phyloP scores from a whole-genome alignment of 2,888 invertebrate species.

The Brachyopa scutellaris region DNA sequence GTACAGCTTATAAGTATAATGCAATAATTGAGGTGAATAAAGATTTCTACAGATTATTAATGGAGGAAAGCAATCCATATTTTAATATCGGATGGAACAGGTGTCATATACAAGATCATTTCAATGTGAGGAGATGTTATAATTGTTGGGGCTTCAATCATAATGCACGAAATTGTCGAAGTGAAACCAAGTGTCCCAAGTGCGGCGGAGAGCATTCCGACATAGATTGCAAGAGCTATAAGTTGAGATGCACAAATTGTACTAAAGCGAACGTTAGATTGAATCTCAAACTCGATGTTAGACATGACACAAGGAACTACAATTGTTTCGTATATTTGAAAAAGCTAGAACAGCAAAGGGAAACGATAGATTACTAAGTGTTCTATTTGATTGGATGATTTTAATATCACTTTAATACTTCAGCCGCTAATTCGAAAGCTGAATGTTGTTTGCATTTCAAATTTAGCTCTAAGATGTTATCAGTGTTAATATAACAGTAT shows the following conservation, averaged over 20 bases:
- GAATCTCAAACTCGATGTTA: neutral
- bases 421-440: too few relatives aligned
- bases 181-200: neutral
- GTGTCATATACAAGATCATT: neutral
- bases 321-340: neutral
- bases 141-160: conserved; percentile 33
- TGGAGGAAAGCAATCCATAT: neutral
- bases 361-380: conserved; percentile 7
- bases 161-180: neutral
- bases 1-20: neutral
- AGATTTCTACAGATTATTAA: neutral
- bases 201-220: neutral
- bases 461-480: too few relatives aligned
- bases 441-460: too few relatives aligned
- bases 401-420: too few relatives aligned
- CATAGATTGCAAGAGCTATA: neutral
- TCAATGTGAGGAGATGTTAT: neutral
- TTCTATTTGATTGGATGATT: neutral
- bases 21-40: conserved; percentile 14
- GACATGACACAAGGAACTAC: conserved; percentile 8
- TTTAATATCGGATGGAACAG: conserved; percentile 19
- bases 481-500: too few relatives aligned
- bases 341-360: neutral
- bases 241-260: conserved; percentile 5
- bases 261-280: neutral